phyloP scores from a whole-genome alignment of 2,888 invertebrate genomes.

The Trachelus iudaicus region DNA sequence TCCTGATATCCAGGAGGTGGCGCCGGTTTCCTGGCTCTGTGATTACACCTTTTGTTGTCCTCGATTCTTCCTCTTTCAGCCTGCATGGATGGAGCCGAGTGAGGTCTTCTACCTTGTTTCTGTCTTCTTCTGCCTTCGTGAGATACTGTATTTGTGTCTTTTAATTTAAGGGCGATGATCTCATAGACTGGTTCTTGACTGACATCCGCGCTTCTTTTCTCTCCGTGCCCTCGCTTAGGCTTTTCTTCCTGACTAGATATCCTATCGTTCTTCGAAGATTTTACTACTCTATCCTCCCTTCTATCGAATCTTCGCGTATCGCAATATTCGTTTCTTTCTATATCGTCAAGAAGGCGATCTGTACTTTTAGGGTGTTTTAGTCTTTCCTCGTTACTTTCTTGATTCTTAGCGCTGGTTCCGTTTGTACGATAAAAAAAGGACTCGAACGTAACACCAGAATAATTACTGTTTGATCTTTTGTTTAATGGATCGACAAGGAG shows the following conservation, averaged over 20 bases:
- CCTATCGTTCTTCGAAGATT: constrained; percentile 19
- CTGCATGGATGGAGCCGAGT: constrained; percentile 56
- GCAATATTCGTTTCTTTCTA: constrained; percentile 36
- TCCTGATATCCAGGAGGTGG: constrained; percentile 50
- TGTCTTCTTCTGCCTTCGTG: constrained; percentile 36
- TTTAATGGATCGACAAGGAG: constrained; percentile 39
- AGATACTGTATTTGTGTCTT: constrained; percentile 22
- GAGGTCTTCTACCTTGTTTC: constrained; percentile 48
- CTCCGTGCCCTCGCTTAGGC: constrained; percentile 26
- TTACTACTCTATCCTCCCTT: constrained; percentile 21
- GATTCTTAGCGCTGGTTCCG: constrained; percentile 41
- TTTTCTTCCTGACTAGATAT: constrained; percentile 28
- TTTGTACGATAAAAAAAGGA: constrained; percentile 50
- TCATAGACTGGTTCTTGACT: constrained; percentile 49
- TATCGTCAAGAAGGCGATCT: constrained; percentile 52
- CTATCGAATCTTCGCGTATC: constrained; percentile 34
- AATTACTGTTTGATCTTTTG: constrained; percentile 37
- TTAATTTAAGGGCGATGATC: constrained; percentile 39
- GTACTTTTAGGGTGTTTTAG: constrained; percentile 57
- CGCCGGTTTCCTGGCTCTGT: constrained; percentile 42
- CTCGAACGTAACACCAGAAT: constrained; percentile 36
- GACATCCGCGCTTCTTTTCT: constrained; percentile 32
- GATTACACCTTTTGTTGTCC: constrained; percentile 39
- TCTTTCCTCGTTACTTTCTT: constrained; percentile 32
- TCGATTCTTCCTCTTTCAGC: constrained; percentile 37